These are phyloP conservation scores for Paracanthobrama guichenoti DNA, from an alignment of 2,113 vertebrate genomes.

Conservation along the genomic window DNA sequence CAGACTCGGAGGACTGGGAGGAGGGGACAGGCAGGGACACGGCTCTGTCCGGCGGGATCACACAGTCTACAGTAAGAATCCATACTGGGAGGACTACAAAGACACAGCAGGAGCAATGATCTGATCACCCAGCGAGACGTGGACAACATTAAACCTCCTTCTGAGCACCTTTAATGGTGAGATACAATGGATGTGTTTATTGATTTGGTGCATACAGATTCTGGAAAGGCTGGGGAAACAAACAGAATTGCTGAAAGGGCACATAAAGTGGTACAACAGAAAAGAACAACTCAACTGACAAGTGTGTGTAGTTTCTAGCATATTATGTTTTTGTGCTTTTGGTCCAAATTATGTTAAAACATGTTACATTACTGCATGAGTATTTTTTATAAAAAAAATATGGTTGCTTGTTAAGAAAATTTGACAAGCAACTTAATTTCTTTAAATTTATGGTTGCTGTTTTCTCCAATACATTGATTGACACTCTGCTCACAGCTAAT, in stretches of 20 bases:
- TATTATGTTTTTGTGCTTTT: constrained; percentile 1
- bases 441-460: no score
- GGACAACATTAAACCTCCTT: constrained; percentile 43
- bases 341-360: background rate
- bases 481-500: no score
- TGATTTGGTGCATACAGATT: background rate
- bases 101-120: constrained; percentile 18
- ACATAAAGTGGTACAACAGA: background rate
- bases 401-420: no score
- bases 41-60: constrained; percentile 54
- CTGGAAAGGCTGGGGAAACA: background rate
- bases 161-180: constrained; percentile 63
- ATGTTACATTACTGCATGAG: background rate
- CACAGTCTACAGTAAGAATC: constrained; percentile 48
- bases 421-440: no score
- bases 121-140: constrained; percentile 27
- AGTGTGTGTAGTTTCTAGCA: background rate
- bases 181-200: constrained; percentile 23
- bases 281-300: background rate
- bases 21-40: constrained; percentile 50
- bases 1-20: constrained; percentile 52
- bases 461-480: no score
- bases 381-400: no score
- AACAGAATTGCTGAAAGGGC: background rate
- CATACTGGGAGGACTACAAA: constrained; percentile 43